A percentile compares a stretch with the other conserved stretches of the same genome.
phyloP scores from a whole-genome alignment of 2,888 invertebrate genomes.

The Heliconius hortense region DNA sequence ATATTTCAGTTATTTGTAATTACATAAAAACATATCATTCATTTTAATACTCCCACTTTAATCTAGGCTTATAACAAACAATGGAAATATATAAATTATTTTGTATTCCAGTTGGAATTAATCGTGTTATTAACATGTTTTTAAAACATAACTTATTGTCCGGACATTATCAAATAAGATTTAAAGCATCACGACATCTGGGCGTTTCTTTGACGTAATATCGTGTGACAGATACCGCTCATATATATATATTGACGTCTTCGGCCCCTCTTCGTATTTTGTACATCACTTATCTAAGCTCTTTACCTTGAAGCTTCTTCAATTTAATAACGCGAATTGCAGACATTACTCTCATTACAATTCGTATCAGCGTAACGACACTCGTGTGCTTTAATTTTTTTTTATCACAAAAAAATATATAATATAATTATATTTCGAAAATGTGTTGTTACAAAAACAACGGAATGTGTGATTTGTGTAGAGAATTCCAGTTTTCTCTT shows the following conservation, averaged over 20 bases:
- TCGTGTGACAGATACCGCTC: slow-evolving; percentile 73
- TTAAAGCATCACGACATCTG: slow-evolving; percentile 73
- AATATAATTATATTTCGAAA: slow-evolving; percentile 47
- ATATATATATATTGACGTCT: slow-evolving; percentile 79
- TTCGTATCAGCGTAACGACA: slow-evolving; percentile 42
- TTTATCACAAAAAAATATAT: slow-evolving; percentile 11
- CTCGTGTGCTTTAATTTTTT: slow-evolving; percentile 34
- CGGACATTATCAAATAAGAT: slow-evolving; percentile 69
- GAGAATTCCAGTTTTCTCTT: slow-evolving; percentile 71
- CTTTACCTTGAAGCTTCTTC: slow-evolving; percentile 75
- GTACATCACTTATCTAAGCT: slow-evolving; percentile 78
- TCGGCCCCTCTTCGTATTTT: slow-evolving; percentile 70
- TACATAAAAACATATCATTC: too few species aligned
- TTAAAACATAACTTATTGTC: slow-evolving; percentile 62
- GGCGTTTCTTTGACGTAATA: slow-evolving; percentile 80
- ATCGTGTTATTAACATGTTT: slow-evolving; percentile 41
- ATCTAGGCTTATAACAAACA: background rate
- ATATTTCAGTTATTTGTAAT: too few species aligned
- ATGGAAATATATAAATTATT: background rate
- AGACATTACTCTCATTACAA: slow-evolving; percentile 54
- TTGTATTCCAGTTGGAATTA: background rate
- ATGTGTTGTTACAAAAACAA: slow-evolving; percentile 78
- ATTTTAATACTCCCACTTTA: too few species aligned
- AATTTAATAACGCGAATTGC: slow-evolving; percentile 59
- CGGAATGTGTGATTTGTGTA: slow-evolving; percentile 76